Conservation (phyloP, 2,888 invertebrate species). For the Ectobius pallidus region DNA sequence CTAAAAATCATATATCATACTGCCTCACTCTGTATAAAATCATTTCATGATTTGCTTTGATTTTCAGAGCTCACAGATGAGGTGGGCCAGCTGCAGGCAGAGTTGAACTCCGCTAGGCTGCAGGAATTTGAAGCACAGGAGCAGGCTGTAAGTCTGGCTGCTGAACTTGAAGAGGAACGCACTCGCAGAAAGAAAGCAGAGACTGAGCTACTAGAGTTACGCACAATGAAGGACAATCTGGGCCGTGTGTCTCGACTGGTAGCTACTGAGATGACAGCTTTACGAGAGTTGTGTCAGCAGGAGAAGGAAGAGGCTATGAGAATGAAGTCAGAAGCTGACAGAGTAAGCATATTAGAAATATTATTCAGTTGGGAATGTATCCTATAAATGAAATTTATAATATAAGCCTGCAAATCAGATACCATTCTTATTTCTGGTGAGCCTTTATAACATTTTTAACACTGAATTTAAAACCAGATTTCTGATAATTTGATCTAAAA, state of each 20-base stretch:
- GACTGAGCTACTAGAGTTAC: conserved; percentile 52
- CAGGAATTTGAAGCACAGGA: conserved; percentile 77
- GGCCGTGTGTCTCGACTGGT: conserved; percentile 69
- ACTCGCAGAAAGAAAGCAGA: conserved; percentile 40
- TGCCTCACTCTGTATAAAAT: too few relatives aligned
- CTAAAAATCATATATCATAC: too few relatives aligned
- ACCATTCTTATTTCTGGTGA: too few relatives aligned
- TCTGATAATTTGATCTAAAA: not conserved
- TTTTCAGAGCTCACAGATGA: conserved; percentile 60
- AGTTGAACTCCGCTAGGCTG: conserved; percentile 66
- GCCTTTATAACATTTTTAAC: too few relatives aligned
- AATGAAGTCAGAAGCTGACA: conserved; percentile 55
- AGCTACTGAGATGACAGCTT: conserved; percentile 66
- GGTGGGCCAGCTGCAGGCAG: conserved; percentile 69
- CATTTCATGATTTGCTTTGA: too few relatives aligned
- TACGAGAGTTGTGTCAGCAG: conserved; percentile 66
- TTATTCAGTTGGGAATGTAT: too few relatives aligned
- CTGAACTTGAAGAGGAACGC: conserved; percentile 61
- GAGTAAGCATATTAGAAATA: conserved; percentile 51
- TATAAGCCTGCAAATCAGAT: too few relatives aligned
- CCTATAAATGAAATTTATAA: too few relatives aligned
- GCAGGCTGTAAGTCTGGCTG: conserved; percentile 60
- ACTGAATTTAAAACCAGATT: conserved; percentile 3
- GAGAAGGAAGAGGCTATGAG: conserved; percentile 63
- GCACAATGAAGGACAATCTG: conserved; percentile 63